Percentiles rank a stretch among this genome's conserved stretches.
These are phyloP conservation scores for Drosophila tropicalis DNA, from an alignment of 1,140 invertebrate genomes.

Conservation along the genomic window DNA sequence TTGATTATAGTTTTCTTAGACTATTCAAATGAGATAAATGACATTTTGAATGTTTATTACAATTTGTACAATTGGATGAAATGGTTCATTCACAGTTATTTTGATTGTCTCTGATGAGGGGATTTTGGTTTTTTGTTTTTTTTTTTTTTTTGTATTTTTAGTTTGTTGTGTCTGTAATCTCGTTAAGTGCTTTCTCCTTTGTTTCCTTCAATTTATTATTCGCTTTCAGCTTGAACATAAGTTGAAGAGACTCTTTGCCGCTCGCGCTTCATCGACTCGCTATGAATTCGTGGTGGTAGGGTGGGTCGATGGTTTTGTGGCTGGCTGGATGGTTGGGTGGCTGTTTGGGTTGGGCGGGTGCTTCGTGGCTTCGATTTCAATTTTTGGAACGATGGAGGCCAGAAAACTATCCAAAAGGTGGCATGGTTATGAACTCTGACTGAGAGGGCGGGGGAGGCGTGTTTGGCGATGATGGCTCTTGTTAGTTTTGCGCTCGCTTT, in stretches of 20 bases:
- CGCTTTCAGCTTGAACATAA: conserved; percentile 51
- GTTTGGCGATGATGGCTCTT: conserved; percentile 23
- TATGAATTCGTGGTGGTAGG: conserved; percentile 23
- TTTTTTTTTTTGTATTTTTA: neutral
- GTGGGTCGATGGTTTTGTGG: neutral
- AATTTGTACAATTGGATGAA: neutral
- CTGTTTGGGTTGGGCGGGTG: neutral
- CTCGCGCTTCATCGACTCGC: conserved; percentile 51
- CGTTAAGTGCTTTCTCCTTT: conserved; percentile 16
- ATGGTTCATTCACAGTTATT: neutral
- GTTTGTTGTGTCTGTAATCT: conserved; percentile 7
- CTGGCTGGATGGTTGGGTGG: conserved; percentile 22
- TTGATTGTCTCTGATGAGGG: conserved; percentile 9
- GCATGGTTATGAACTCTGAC: neutral
- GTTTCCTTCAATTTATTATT: conserved; percentile 42
- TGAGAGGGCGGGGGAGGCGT: neutral
- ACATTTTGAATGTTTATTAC: neutral
- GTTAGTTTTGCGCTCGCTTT: conserved; percentile 38
- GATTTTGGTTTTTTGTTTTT: neutral
- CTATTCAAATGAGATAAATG: no score
- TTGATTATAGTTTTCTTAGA: neutral
- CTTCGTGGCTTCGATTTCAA: conserved; percentile 27
- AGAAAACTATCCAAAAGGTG: neutral
- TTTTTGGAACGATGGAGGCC: conserved; percentile 18
- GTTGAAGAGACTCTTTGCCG: conserved; percentile 42